These are phyloP conservation scores for Butorides virescens DNA, from an alignment of 2,113 vertebrate species.

Conservation along the genomic window DNA sequence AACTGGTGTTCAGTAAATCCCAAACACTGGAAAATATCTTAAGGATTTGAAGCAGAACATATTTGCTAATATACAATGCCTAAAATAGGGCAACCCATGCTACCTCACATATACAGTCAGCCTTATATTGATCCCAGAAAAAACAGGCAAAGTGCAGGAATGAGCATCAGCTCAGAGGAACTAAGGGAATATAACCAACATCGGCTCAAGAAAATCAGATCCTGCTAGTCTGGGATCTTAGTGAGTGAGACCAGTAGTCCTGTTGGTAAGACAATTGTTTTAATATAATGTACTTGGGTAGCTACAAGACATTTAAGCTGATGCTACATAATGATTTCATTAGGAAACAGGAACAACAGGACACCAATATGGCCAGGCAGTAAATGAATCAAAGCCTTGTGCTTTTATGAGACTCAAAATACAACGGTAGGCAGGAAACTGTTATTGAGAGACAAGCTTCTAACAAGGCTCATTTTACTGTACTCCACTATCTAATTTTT, in stretches of 20 bases:
- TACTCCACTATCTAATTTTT: neutral
- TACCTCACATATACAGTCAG: neutral
- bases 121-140: neutral
- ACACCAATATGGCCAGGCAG: neutral
- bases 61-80: neutral
- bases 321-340: neutral
- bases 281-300: neutral
- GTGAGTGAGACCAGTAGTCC: fast-evolving
- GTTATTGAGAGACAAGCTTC: neutral
- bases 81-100: neutral
- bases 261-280: neutral
- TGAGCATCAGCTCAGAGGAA: neutral
- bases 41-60: neutral
- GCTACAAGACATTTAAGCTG: neutral
- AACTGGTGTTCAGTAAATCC: neutral
- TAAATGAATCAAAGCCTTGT: neutral
- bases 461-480: neutral
- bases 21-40: neutral
- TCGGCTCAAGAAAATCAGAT: neutral
- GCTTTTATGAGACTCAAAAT: neutral
- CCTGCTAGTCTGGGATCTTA: neutral
- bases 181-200: neutral
- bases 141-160: neutral
- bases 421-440: neutral
- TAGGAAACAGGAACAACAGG: neutral